These are phyloP conservation scores for Eupithecia dodoneata DNA, from an alignment of 2,888 invertebrate species.

Conservation along the genomic window DNA sequence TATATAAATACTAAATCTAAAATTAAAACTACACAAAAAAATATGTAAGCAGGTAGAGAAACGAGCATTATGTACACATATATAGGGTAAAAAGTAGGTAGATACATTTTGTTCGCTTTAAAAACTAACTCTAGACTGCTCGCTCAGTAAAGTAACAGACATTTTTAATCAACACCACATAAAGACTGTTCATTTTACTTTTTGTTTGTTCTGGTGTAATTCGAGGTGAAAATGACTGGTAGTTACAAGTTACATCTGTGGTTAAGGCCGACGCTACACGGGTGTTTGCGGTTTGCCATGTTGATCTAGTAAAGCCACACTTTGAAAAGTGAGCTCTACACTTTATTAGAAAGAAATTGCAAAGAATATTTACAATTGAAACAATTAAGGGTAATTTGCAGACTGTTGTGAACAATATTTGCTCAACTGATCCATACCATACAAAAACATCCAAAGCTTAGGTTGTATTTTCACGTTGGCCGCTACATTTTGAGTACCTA, in stretches of 20 bases:
- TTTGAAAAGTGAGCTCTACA: not conserved
- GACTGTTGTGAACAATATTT: no score
- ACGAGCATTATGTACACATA: no score
- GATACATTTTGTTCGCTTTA: no score
- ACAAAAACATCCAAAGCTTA: not conserved
- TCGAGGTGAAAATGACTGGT: not conserved
- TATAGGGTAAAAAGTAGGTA: no score
- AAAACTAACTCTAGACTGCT: not conserved
- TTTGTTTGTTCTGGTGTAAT: not conserved
- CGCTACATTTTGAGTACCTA: not conserved
- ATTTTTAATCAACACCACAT: slow-evolving; percentile 7
- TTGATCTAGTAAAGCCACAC: not conserved
- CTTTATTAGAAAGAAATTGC: not conserved
- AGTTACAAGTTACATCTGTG: not conserved
- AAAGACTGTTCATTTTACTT: not conserved
- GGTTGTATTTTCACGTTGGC: not conserved
- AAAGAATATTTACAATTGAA: no score
- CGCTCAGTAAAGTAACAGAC: not conserved
- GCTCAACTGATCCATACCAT: no score
- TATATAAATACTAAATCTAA: no score
- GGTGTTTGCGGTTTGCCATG: not conserved
- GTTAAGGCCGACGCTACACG: not conserved
- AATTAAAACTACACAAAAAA: no score
- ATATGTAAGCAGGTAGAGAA: no score
- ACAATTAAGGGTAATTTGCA: no score